Base-by-base conservation (phyloP, 2,888 invertebrate species). In the Pandemis cinnamomeana region DNA sequence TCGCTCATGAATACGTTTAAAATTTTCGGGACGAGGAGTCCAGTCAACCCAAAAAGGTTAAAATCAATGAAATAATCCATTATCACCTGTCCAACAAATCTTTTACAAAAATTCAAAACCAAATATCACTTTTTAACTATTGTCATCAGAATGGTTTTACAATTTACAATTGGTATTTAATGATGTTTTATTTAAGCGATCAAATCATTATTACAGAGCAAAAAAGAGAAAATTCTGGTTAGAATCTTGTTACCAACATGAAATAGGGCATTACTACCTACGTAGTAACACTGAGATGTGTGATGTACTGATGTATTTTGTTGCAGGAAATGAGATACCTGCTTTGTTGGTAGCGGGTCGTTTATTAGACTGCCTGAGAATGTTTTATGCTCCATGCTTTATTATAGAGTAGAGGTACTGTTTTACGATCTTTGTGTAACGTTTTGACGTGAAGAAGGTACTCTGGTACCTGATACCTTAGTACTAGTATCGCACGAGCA, bases 261-360 rank as follows among this genome's bases (percentile, higher is more conserved):
- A 51, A n/a, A 13, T 5, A n/a, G 0, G n/a, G 15, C 8, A 8
- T 53, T 15, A 15, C 53, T 7, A 15, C 15, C 63, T 67, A 55
- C 55, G 42, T 20, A 44, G 67, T 44, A 68, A 58, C 58, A 11
- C 67, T 48, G 69, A 36, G 67, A 8, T 42, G 62, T 7, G 66
- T 51, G 53, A 67, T 44, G 71, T 68, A 67, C 58, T 62, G 53
- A 67, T 44, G 71, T 68, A 67, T 64, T 72, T 55, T 72, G 62
- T 58, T 62, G 72, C 58, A 64, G 73, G 69, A 64, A 70, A 64
- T 60, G 27, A 69, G 69, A 5, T 42, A n/a, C 60, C 64, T 44
- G 64, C 60, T 58, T 69, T 73, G 48, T 58, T 60, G 48, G 64
- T 51, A 67, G 64, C 46, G 41, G 55, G 55, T 55, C 55, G 63